Evolutionary conservation across 2,888 invertebrate species (phyloP).

Genomic region (Drosophila kambysellisi): DNA sequence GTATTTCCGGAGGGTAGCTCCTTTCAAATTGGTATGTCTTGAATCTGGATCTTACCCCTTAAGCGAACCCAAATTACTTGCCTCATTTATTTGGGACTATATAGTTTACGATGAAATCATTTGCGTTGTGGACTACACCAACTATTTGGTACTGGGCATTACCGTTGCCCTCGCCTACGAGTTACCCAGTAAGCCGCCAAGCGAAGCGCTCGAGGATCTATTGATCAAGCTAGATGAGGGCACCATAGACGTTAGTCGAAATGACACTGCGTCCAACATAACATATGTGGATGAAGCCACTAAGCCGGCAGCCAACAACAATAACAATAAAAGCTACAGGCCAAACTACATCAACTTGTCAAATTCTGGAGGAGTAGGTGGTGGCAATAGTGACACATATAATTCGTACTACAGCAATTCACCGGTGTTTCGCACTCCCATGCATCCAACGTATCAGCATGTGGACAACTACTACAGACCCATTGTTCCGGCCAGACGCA

Average conservation of each 20-base stretch:
- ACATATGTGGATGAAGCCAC: conserved; percentile 69
- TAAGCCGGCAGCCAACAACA: background rate
- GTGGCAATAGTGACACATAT: conserved; percentile 14
- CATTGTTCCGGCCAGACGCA: conserved; percentile 47
- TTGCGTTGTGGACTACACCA: conserved; percentile 84
- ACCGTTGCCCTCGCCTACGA: conserved; percentile 92
- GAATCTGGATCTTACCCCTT: background rate
- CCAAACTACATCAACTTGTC: conserved; percentile 65
- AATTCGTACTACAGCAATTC: conserved; percentile 62
- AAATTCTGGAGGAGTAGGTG: conserved; percentile 13
- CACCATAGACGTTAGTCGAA: conserved; percentile 78
- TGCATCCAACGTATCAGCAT: conserved; percentile 65
- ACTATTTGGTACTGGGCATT: conserved; percentile 88
- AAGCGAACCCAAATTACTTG: conserved; percentile 33
- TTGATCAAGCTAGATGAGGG: conserved; percentile 79
- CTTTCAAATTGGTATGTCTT: conserved; percentile 84
- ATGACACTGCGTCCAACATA: conserved; percentile 77
- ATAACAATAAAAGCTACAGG: conserved; percentile 25
- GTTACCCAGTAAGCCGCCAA: conserved; percentile 88
- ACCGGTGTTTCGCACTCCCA: conserved; percentile 68
- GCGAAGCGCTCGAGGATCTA: conserved; percentile 81
- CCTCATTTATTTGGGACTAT: conserved; percentile 28
- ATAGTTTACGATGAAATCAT: conserved; percentile 84
- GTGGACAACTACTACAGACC: conserved; percentile 50
- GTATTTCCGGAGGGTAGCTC: conserved; percentile 86